A percentile compares a stretch with the other conserved stretches of the same genome.
phyloP scores from a whole-genome alignment of 2,797 vertebrate species.

The Gymnothorax javanicus region DNA sequence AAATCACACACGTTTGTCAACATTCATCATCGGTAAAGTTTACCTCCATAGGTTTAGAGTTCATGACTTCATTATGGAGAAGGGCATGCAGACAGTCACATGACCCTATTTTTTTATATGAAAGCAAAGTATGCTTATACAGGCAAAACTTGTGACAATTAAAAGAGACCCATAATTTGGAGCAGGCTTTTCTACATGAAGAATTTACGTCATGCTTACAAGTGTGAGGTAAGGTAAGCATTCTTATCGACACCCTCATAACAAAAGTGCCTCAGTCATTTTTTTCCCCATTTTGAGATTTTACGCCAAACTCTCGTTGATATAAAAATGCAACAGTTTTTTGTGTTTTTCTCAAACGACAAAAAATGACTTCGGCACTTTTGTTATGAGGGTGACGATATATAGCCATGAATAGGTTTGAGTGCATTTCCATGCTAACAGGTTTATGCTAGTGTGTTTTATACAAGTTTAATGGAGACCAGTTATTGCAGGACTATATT shows the following conservation, averaged over 20 bases:
- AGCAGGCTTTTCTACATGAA: no score
- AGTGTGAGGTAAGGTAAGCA: no score
- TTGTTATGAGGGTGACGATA: background rate
- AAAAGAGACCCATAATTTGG: no score
- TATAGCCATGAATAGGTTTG: background rate
- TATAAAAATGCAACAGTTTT: background rate
- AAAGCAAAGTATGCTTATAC: no score
- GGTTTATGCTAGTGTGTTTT: background rate
- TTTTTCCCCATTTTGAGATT: no score
- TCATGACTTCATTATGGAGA: background rate
- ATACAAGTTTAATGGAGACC: background rate
- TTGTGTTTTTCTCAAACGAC: no score
- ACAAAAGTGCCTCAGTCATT: no score
- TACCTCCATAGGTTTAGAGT: background rate
- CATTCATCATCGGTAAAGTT: background rate
- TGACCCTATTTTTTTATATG: no score
- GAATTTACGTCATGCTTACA: no score
- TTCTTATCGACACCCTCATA: no score
- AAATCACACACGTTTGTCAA: slow-evolving; percentile 19
- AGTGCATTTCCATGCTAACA: background rate
- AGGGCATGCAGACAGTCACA: background rate
- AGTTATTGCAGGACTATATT: background rate
- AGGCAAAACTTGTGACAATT: no score
- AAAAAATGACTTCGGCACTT: no score
- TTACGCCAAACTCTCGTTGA: background rate